phyloP scores from a whole-genome alignment of 2,113 vertebrate genomes.

The Anthoscopus minutus region DNA sequence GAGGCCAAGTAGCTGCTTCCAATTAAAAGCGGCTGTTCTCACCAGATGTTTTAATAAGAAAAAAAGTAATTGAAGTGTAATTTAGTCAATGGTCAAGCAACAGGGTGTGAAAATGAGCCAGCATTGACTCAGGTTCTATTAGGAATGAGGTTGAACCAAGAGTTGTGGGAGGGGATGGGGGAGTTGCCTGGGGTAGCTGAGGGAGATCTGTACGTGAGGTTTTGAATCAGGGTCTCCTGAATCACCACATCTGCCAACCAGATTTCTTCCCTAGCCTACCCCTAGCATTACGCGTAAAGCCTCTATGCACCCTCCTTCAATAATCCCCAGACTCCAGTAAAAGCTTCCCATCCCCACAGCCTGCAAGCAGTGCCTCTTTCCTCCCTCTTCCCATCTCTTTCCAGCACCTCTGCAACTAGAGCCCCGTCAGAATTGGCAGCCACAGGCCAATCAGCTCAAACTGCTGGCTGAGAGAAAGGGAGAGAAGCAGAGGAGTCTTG shows the following conservation, averaged over 20 bases:
- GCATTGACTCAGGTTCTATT: background rate
- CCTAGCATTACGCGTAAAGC: background rate
- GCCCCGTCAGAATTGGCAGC: background rate
- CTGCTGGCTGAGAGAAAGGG: background rate
- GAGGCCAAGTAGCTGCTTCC: background rate
- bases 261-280: background rate
- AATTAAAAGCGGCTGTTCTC: background rate
- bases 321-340: background rate
- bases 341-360: background rate
- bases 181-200: background rate
- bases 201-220: background rate
- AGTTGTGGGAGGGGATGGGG: background rate
- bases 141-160: background rate
- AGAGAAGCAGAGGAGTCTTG: background rate
- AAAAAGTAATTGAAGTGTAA: conserved; percentile 48
- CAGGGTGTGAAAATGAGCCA: background rate
- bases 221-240: background rate
- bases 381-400: background rate
- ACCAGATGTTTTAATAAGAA: background rate
- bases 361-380: background rate
- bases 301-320: background rate
- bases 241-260: background rate
- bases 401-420: rapidly evolving
- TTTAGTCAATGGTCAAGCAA: background rate
- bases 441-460: background rate